These are phyloP conservation scores for Drosophila watanabei DNA, from an alignment of 1,140 invertebrate species.

Conservation along the genomic window DNA sequence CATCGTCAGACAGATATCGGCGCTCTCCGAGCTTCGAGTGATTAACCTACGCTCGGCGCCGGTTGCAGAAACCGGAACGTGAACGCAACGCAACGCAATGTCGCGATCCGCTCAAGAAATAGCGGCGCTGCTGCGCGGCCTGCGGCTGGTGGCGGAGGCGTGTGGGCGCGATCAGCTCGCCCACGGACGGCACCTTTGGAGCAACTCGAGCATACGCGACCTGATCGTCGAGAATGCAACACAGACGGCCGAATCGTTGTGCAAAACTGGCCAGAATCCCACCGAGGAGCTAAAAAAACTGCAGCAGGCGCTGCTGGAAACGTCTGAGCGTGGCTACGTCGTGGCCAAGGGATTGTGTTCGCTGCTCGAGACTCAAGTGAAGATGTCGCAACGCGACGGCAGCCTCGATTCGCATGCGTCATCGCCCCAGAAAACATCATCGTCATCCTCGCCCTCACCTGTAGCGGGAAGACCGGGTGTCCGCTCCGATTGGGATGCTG, in stretches of 20 bases:
- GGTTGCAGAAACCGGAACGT: slow-evolving; percentile 9
- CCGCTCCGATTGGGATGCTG: slow-evolving; percentile 29
- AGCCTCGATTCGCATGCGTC: background rate
- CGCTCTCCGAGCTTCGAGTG: slow-evolving; percentile 6
- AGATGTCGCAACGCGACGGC: slow-evolving; percentile 37
- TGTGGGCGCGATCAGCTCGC: slow-evolving; percentile 87
- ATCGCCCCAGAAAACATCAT: background rate
- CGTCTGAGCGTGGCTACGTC: slow-evolving; percentile 69
- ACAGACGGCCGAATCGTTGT: slow-evolving; percentile 56
- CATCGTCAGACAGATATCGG: background rate
- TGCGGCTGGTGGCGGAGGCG: slow-evolving; percentile 88
- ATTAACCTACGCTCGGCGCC: slow-evolving; percentile 11
- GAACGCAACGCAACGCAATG: too few species aligned
- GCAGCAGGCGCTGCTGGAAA: slow-evolving; percentile 65
- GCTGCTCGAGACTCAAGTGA: slow-evolving; percentile 53
- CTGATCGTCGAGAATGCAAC: slow-evolving; percentile 85
- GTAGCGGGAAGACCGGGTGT: background rate
- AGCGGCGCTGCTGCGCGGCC: slow-evolving; percentile 87
- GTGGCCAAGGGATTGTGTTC: slow-evolving; percentile 70
- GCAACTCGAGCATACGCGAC: slow-evolving; percentile 88
- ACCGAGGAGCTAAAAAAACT: slow-evolving; percentile 59
- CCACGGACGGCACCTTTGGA: slow-evolving; percentile 87
- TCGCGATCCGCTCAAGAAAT: slow-evolving; percentile 86
- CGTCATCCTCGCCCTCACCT: background rate
- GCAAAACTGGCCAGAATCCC: slow-evolving; percentile 72